Evolutionary conservation across 1,140 invertebrate species (phyloP).

Genomic region (Cotesia chilonis): DNA sequence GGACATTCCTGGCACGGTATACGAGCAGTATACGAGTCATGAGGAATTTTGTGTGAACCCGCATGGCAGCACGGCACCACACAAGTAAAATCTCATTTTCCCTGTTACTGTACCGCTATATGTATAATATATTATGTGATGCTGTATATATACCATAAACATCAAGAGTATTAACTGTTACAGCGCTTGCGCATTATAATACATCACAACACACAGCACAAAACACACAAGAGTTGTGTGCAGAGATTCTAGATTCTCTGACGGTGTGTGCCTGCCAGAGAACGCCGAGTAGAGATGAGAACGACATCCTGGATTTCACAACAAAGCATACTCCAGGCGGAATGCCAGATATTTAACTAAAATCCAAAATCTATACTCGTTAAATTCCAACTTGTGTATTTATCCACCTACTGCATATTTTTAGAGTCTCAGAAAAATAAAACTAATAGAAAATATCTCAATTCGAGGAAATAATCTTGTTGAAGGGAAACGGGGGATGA

Average conservation of each 20-base stretch:
- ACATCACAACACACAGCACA: background rate
- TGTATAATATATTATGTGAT: background rate
- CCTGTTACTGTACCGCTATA: background rate
- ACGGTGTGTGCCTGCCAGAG: background rate
- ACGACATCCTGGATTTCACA: conserved; percentile 4
- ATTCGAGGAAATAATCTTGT: too few species aligned
- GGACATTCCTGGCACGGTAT: conserved; percentile 4
- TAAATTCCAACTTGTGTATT: background rate
- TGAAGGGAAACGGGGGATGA: too few species aligned
- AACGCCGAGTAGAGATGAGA: background rate
- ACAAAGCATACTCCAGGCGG: conserved; percentile 19
- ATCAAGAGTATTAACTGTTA: too few species aligned
- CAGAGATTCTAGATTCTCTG: background rate
- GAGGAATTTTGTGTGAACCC: conserved; percentile 14
- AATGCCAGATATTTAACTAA: conserved; percentile 15
- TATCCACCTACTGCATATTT: too few species aligned
- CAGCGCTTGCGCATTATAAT: too few species aligned
- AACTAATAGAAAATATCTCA: too few species aligned
- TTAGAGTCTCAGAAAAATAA: too few species aligned
- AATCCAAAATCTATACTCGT: conserved; percentile 1
- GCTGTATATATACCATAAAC: background rate
- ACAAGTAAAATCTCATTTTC: conserved; percentile 9
- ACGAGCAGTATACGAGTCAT: background rate
- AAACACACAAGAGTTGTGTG: background rate
- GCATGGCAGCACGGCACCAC: background rate